A percentile compares a stretch with the other conserved stretches of the same genome.
These are phyloP conservation scores for Trichomalopsis sarcophagae DNA, from an alignment of 1,140 invertebrate genomes.

Conservation along the genomic window DNA sequence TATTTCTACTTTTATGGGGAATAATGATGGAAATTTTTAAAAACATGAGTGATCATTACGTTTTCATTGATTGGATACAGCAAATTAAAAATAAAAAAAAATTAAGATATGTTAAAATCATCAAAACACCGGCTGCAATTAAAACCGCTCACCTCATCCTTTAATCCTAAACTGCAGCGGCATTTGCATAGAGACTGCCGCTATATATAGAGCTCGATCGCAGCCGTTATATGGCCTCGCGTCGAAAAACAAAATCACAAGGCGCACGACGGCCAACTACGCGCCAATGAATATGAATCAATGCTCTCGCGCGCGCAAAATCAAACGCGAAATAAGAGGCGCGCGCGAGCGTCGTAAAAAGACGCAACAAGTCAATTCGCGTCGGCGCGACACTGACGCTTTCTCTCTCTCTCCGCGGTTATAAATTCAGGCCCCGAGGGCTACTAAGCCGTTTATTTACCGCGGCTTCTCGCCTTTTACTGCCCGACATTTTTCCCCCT, in stretches of 20 bases:
- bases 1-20: no score
- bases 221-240: neutral
- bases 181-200: constrained; percentile 50
- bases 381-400: constrained; percentile 9
- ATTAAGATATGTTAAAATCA: neutral
- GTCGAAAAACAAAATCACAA: constrained; percentile 29
- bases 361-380: constrained; percentile 53
- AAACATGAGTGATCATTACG: no score
- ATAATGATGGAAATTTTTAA: no score
- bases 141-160: constrained; percentile 20
- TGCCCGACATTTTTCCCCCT: neutral
- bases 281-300: constrained; percentile 50
- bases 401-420: constrained; percentile 26
- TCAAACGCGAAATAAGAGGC: constrained; percentile 52
- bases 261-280: neutral
- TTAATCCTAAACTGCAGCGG: constrained; percentile 35
- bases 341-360: constrained; percentile 38
- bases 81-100: neutral
- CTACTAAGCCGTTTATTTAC: constrained; percentile 53
- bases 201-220: neutral
- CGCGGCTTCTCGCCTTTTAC: constrained; percentile 21
- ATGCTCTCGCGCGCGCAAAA: constrained; percentile 29
- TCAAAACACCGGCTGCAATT: constrained; percentile 35
- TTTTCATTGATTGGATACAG: neutral
- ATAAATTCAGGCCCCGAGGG: constrained; percentile 51